phyloP scores from a whole-genome alignment of 1,140 invertebrate genomes.

The Bombus terrestris region DNA sequence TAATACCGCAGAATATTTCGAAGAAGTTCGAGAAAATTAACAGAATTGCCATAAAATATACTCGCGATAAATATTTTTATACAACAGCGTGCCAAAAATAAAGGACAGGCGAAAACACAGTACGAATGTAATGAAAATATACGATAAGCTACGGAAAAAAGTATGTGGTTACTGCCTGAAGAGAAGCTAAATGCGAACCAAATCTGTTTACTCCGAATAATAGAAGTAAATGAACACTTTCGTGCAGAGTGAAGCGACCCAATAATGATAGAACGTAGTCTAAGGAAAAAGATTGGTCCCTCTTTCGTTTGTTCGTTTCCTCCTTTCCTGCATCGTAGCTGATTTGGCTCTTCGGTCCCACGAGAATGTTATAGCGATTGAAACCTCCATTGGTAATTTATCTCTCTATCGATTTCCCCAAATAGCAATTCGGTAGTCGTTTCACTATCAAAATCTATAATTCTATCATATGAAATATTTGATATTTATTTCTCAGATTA shows the following conservation, averaged over 20 bases:
- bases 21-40: background rate
- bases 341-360: constrained; percentile 69
- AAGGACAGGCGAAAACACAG: background rate
- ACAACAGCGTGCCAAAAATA: background rate
- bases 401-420: constrained; percentile 63
- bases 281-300: constrained; percentile 53
- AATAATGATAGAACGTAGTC: constrained; percentile 74
- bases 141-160: background rate
- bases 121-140: background rate
- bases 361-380: constrained; percentile 55
- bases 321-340: constrained; percentile 54
- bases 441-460: background rate
- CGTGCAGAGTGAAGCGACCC: constrained; percentile 71
- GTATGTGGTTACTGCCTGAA: constrained; percentile 65
- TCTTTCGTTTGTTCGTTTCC: constrained; percentile 51
- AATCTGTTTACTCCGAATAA: constrained; percentile 80
- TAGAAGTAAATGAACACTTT: constrained; percentile 79
- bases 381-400: constrained; percentile 69
- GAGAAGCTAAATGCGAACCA: constrained; percentile 68
- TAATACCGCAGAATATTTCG: background rate
- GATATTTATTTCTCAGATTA: background rate
- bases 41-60: background rate
- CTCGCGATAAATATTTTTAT: background rate
- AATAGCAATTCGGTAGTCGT: background rate
- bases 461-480: background rate